Evolutionary conservation across 1,140 invertebrate genomes (phyloP).

Genomic region (Heliconius congener): DNA sequence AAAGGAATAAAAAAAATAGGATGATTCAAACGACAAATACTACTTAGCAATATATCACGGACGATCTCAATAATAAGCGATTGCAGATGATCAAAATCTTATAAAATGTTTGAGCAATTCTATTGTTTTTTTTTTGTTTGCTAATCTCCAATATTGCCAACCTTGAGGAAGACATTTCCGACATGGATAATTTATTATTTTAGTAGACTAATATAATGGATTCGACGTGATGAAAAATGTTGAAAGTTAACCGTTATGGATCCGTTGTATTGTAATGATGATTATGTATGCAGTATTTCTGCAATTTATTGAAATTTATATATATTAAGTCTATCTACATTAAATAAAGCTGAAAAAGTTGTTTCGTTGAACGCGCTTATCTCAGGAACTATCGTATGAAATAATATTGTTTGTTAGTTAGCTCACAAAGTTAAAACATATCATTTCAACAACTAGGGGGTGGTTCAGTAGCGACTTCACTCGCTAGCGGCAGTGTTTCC

Average conservation of each 20-base stretch:
- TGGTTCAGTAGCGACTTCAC: too few relatives aligned
- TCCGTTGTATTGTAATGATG: too few relatives aligned
- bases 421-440: too few relatives aligned
- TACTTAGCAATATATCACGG: background rate
- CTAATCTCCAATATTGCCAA: constrained; percentile 20
- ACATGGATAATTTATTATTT: background rate
- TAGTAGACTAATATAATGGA: background rate
- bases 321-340: too few relatives aligned
- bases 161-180: constrained; percentile 4
- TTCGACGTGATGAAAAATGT: background rate
- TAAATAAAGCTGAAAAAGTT: too few relatives aligned
- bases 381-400: too few relatives aligned
- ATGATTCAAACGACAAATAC: background rate
- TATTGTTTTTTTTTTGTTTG: constrained; percentile 19
- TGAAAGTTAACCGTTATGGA: background rate
- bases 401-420: too few relatives aligned
- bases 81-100: constrained; percentile 3
- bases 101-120: constrained; percentile 20
- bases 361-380: too few relatives aligned
- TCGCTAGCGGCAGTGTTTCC: too few relatives aligned
- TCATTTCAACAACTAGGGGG: too few relatives aligned
- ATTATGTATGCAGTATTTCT: too few relatives aligned
- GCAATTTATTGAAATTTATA: background rate
- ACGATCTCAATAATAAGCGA: background rate
- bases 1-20: background rate